phyloP scores from a whole-genome alignment of 2,113 vertebrate species.

The Malurus melanocephalus region DNA sequence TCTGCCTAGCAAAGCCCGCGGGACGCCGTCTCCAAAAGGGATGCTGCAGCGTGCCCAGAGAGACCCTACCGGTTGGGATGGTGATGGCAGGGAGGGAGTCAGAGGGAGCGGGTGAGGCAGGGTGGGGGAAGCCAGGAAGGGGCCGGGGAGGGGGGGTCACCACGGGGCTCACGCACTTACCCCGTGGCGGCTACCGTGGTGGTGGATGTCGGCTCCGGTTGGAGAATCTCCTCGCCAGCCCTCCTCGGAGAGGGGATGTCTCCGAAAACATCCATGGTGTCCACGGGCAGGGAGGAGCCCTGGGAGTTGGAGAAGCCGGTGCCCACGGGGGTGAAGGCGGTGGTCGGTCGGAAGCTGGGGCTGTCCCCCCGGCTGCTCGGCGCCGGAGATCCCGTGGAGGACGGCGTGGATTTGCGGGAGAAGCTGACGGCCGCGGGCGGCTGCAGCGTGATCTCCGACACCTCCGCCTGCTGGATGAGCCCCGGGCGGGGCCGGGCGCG shows the following conservation, averaged over 20 bases:
- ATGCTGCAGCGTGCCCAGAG: constrained; percentile 60
- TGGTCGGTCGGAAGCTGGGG: constrained; percentile 80
- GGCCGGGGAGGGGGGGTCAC: neutral
- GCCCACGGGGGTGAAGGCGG: constrained; percentile 89
- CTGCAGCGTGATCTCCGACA: constrained; percentile 91
- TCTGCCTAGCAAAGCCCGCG: constrained; percentile 44
- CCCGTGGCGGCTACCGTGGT: constrained; percentile 88
- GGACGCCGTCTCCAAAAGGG: constrained; percentile 60
- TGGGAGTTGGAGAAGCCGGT: constrained; percentile 87
- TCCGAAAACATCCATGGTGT: constrained; percentile 90
- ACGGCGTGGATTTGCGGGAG: constrained; percentile 90
- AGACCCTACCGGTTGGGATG: constrained; percentile 60
- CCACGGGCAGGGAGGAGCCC: constrained; percentile 82
- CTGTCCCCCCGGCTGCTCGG: constrained; percentile 84
- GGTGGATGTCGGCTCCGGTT: constrained; percentile 89
- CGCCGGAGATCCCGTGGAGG: constrained; percentile 85
- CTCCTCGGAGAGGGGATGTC: constrained; percentile 89
- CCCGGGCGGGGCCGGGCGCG: constrained; percentile 89
- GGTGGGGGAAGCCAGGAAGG: constrained; percentile 27
- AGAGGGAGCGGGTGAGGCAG: constrained; percentile 39
- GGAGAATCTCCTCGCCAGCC: constrained; percentile 91
- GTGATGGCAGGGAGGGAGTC: constrained; percentile 52
- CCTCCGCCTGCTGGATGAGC: constrained; percentile 90
- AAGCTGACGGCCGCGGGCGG: constrained; percentile 88
- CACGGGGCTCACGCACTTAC: constrained; percentile 79